Conservation (phyloP, 2,113 vertebrate genomes). For the Trichomycterus rosablanca region DNA sequence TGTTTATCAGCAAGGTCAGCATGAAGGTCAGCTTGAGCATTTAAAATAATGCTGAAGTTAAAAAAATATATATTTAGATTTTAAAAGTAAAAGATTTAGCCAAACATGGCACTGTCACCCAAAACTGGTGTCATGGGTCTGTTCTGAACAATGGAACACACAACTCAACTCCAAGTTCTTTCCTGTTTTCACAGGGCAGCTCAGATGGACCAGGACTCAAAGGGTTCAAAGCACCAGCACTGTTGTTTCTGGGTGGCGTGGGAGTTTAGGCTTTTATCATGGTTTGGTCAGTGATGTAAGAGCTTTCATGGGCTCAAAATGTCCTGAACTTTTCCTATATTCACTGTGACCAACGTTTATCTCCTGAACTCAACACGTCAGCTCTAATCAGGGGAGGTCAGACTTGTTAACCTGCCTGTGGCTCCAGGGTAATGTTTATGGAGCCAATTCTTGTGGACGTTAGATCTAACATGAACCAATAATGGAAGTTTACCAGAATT, state of each 20-base stretch:
- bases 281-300: not conserved
- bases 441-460: no score
- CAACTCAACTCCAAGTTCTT: slow-evolving; percentile 33
- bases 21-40: no score
- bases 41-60: no score
- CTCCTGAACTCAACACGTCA: not conserved
- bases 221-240: not conserved
- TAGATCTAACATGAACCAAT: no score
- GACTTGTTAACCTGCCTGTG: not conserved
- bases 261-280: not conserved
- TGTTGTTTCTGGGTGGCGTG: slow-evolving; percentile 20
- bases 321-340: not conserved
- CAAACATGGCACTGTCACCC: no score
- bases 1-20: no score
- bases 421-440: not conserved
- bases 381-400: not conserved
- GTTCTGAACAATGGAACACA: slow-evolving; percentile 42
- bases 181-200: slow-evolving; percentile 40
- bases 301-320: not conserved
- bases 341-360: not conserved
- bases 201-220: slow-evolving; percentile 2
- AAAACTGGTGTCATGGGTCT: slow-evolving; percentile 36
- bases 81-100: no score
- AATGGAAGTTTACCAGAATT: no score
- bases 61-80: no score